Evolutionary conservation across 1,140 invertebrate species (phyloP), one percentile per base, ranked within the genome.

Genomic region (Temnothorax longispinosus): DNA sequence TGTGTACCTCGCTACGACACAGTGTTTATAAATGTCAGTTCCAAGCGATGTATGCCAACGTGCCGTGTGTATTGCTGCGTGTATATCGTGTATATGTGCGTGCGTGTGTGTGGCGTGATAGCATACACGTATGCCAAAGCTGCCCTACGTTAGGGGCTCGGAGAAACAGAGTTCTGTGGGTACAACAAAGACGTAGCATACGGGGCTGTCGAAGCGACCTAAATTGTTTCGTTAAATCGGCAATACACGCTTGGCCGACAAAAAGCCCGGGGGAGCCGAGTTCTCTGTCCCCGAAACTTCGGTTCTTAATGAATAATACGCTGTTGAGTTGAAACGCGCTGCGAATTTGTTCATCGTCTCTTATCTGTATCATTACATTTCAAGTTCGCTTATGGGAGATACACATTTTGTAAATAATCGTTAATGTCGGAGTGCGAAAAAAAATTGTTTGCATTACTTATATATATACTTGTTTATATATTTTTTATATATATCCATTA

Each of bases 11-110:
- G 85, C 18, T 72, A 11, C 75, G 64, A 77, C 47, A 71, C 77
- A 60, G 62, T 90, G 89, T 90, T 91, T 91, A 90, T 88, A 91
- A 91, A 91, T 84, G 87, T 90, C 90, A 88, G 90, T 54, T 75
- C 67, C 78, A 74, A 88, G 86, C 89, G 72, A 90, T 88, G 84
- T 75, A 62, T 89, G 89, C 86, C 88, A 87, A 87, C 85, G 88
- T 58, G 44, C 85, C 71, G 44, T 58, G 54, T 54, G 71, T 71
- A 41, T 78, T 54, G 27, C 15, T 38, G 62, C 38, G 15, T 54
- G 47, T 41, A n/a, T 52, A 38, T 67, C 62, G 6, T 41, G 15
- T 27, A 5, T n/a, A 1, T 15, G 11, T 44, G 18, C 11, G 32
- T n/a, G 50, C 27, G 56, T 62, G 15, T 44, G 32, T 38, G n/a